Evolutionary conservation across 2,888 invertebrate genomes (phyloP), one percentile per base, ranked within the genome.

Genomic region (Hirtodrosophila alboralis): DNA sequence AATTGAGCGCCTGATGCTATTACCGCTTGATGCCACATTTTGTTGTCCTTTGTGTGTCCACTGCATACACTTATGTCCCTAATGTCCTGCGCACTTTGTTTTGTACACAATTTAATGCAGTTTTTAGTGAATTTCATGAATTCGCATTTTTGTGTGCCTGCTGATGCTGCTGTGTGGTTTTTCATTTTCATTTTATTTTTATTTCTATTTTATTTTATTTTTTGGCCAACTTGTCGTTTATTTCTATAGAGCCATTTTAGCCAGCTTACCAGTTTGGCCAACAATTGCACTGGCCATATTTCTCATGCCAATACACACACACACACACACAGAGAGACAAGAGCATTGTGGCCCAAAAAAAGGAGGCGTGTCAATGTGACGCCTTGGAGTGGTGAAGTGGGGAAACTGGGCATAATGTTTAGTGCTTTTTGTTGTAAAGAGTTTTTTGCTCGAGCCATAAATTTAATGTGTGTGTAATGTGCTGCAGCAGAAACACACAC

Each of bases 391-490:
- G 78, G n/a, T n/a, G n/a, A n/a, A n/a, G n/a, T n/a, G n/a, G n/a
- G n/a, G n/a, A n/a, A n/a, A n/a, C n/a, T n/a, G n/a, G 61, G 70
- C 73, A 66, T 75, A 81, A 78, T 78, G 83, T 70, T 78, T 78
- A 81, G 79, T 79, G 83, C 79, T 70, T 79, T 78, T 78, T 73
- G 79, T 75, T 78, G 79, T 81, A 75, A 81, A 78, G 70, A 81
- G 70, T 73, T 78, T 75, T 57, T 59, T 54, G 66, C 51, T 74
- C 53, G 45, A 62, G 73, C 71, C 79, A 78, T 78, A 78, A 78
- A 78, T 78, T 73, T 81, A 75, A 78, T 69, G 66, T 71, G 68
- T 75, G 75, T 74, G 71, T 74, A 67, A 76, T 76, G 67, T 65
- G 71, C 57, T 75, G 81, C 69, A 69, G 57, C 62, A 61, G 56